Conservation (phyloP, 2,888 invertebrate genomes). For the Drosophila flavopinicola region DNA sequence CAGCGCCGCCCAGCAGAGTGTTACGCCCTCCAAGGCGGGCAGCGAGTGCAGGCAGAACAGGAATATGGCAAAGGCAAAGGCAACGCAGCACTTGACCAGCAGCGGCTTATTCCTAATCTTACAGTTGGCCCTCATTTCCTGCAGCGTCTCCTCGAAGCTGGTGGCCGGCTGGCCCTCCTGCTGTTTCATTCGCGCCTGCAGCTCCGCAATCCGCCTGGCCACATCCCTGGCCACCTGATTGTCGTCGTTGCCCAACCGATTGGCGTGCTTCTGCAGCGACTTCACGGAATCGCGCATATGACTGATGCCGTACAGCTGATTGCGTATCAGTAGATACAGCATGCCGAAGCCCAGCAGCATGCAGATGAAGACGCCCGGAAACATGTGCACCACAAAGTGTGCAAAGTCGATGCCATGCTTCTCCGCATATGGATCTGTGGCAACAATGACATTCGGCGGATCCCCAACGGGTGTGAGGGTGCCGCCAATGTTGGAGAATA, state of each 20-base stretch:
- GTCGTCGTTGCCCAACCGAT: background rate
- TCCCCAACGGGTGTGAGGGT: constrained; percentile 95
- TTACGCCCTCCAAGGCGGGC: constrained; percentile 88
- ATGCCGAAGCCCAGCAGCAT: constrained; percentile 88
- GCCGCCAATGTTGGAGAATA: constrained; percentile 95
- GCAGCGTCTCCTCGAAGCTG: constrained; percentile 86
- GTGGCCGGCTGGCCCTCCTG: constrained; percentile 76
- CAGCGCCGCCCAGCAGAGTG: constrained; percentile 93
- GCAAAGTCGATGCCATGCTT: constrained; percentile 89
- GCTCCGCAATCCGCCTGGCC: background rate
- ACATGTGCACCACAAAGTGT: constrained; percentile 91
- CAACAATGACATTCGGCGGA: constrained; percentile 87
- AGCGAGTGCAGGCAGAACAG: constrained; percentile 93
- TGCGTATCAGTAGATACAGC: constrained; percentile 88
- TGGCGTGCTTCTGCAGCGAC: constrained; percentile 89
- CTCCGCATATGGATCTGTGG: constrained; percentile 67
- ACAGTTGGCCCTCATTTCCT: constrained; percentile 88
- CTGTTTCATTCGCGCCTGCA: constrained; percentile 56
- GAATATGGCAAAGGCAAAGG: constrained; percentile 89
- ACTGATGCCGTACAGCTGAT: constrained; percentile 87
- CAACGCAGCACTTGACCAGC: constrained; percentile 89
- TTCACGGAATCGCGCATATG: constrained; percentile 91
- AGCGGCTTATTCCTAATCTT: constrained; percentile 90
- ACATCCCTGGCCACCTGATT: background rate
- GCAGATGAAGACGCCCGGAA: constrained; percentile 86